Evolutionary conservation across 2,888 invertebrate species (phyloP), one percentile per base, ranked within the genome.

Genomic region (Cheiracanthium punctorium): DNA sequence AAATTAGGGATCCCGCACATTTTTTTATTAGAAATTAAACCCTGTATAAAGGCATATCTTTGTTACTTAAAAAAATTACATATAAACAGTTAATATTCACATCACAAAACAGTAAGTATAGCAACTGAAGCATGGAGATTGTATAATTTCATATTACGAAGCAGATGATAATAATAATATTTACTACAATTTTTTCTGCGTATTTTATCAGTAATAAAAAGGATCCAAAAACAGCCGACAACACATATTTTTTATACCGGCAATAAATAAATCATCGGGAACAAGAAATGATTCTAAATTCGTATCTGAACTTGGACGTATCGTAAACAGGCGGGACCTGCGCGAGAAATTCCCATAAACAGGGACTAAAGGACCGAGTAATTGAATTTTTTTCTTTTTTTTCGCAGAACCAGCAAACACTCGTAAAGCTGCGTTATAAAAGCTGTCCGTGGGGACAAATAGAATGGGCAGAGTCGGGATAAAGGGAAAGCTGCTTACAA

Each of bases 331-430:
- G 17, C 24, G 24, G 17, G 12, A 1, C 4, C 24, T 7, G 1
- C 4, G 20, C 37, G 37, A 37, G 10, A 37, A 37, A 37, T 7
- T 37, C 58, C 24, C 58, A 24, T 58, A 58, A 58, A 58, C 58
- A 7, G 58, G 58, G 58, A 5, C 20, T 58, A 58, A 58, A 58
- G 24, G 5, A 24, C 20, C 58, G 58, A 24, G 24, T 58, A 58
- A 58, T 58, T 58, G 58, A 58, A 58, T 58, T 58, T 24, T 58
- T 24, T 58, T 58, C 58, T 24, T 58, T 58, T 24, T 58, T 24
- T 58, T 58, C 58, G 24, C 58, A 20, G 24, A 58, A 58, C 58
- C 1, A 58, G 58, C n/a, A 58, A 58, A 58, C 24, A 58, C 58
- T 58, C 58, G 24, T 58, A 58, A 58, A 58, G 58, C 24, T 24